phyloP scores from a whole-genome alignment of 37 sponge, comb jelly and placozoan species.

The Crambe crambe region DNA sequence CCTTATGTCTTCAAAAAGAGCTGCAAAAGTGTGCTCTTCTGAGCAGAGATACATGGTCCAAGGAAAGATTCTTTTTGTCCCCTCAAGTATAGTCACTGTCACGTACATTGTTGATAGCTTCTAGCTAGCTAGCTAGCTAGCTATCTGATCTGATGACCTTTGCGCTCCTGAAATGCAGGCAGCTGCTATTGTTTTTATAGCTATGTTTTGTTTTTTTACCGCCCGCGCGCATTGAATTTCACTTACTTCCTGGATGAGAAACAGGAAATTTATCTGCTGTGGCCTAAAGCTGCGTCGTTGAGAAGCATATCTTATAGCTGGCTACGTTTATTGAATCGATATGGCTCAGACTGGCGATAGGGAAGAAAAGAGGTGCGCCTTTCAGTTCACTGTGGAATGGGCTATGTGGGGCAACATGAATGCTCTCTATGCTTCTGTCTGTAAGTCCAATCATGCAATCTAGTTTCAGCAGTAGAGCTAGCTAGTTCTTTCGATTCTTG shows the following conservation, averaged over 20 bases:
- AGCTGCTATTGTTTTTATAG: not conserved
- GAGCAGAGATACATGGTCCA: not conserved
- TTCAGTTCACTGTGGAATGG: constrained; percentile 59
- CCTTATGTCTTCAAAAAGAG: not conserved
- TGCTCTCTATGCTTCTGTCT: constrained; percentile 48
- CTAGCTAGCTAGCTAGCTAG: not conserved
- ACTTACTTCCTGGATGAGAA: not conserved
- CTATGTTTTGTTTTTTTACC: not conserved
- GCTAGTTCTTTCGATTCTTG: not conserved
- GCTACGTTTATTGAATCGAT: no score
- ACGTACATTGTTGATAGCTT: not conserved
- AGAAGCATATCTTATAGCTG: no score
- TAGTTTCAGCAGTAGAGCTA: not conserved
- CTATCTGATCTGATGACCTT: no score
- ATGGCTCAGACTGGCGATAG: no score
- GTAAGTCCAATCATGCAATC: constrained; percentile 23
- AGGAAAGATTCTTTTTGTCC: not conserved
- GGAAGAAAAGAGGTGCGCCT: not conserved
- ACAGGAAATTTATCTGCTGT: constrained; percentile 7
- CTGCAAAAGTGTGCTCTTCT: not conserved
- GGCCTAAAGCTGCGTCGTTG: no score
- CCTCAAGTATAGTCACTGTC: not conserved
- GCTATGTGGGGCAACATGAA: constrained; percentile 87
- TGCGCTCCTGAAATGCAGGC: not conserved
- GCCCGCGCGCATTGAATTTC: not conserved